Evolutionary conservation across 2,113 vertebrate genomes (phyloP).

Genomic region (Furnarius figulus): DNA sequence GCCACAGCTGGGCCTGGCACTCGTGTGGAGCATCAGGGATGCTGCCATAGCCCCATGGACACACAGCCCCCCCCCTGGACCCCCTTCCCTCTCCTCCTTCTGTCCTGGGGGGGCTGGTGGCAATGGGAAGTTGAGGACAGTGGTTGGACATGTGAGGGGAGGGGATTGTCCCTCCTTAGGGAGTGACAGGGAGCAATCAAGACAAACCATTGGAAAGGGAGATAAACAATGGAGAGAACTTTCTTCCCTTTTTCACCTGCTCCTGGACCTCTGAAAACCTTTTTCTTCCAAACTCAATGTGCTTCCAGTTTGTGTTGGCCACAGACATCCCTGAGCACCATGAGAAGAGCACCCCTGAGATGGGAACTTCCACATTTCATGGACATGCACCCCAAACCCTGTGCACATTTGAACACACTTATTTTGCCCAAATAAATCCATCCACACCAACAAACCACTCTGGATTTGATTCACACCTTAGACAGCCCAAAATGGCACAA

Average conservation of each 20-base stretch:
- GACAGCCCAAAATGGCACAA: rapidly evolving
- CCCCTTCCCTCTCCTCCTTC: not conserved
- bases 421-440: not conserved
- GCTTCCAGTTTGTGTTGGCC: not conserved
- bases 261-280: not conserved
- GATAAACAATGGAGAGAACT: not conserved
- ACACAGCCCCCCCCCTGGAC: not conserved
- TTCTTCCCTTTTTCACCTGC: rapidly evolving
- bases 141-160: not conserved
- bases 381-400: rapidly evolving
- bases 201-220: not conserved
- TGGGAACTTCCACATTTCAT: rapidly evolving
- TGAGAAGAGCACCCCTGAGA: rapidly evolving
- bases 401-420: not conserved
- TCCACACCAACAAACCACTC: not conserved
- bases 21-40: not conserved
- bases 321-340: not conserved
- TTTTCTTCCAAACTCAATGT: rapidly evolving
- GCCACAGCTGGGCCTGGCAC: not conserved
- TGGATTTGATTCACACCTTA: not conserved
- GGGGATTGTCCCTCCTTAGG: not conserved
- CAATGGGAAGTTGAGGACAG: not conserved
- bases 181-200: rapidly evolving
- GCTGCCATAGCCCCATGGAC: not conserved
- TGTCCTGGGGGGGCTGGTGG: not conserved